Evolutionary conservation across 2,113 vertebrate species (phyloP).

Genomic region (Chloropsis cyanopogon): DNA sequence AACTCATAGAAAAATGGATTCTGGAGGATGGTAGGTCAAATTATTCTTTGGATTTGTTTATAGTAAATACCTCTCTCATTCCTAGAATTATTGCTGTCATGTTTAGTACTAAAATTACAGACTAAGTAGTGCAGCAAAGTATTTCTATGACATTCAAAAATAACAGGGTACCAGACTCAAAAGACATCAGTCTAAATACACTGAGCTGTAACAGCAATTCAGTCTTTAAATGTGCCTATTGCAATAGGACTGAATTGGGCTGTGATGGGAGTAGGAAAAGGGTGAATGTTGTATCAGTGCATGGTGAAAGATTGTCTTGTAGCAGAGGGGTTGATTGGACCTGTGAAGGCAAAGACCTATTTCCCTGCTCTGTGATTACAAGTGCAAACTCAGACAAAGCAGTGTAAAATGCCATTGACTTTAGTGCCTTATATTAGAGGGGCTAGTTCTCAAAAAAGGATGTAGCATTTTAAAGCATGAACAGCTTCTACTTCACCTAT

Average conservation of each 20-base stretch:
- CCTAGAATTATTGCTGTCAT: not conserved
- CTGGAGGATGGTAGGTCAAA: not conserved
- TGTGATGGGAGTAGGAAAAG: not conserved
- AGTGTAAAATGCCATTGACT: not conserved
- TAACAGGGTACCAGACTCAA: not conserved
- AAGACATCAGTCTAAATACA: not conserved
- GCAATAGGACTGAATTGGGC: not conserved
- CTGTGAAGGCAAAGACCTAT: not conserved
- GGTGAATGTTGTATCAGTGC: not conserved
- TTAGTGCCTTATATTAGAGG: not conserved
- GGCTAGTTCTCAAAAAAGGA: not conserved
- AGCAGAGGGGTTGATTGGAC: not conserved
- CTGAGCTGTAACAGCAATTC: not conserved
- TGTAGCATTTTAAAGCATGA: not conserved
- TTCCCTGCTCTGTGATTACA: not conserved
- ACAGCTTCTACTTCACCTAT: not conserved
- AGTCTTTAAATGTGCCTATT: not conserved
- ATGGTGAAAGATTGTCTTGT: not conserved
- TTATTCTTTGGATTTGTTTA: constrained; percentile 1
- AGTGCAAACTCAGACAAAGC: not conserved
- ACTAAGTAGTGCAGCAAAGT: not conserved
- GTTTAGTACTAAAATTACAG: constrained; percentile 1
- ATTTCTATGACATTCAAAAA: constrained; percentile 11
- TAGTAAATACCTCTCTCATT: not conserved
- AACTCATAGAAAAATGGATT: not conserved